Evolutionary conservation across 2,888 invertebrate species (phyloP), one percentile per base, ranked within the genome.

Genomic region (Eumerus sabulonum): DNA sequence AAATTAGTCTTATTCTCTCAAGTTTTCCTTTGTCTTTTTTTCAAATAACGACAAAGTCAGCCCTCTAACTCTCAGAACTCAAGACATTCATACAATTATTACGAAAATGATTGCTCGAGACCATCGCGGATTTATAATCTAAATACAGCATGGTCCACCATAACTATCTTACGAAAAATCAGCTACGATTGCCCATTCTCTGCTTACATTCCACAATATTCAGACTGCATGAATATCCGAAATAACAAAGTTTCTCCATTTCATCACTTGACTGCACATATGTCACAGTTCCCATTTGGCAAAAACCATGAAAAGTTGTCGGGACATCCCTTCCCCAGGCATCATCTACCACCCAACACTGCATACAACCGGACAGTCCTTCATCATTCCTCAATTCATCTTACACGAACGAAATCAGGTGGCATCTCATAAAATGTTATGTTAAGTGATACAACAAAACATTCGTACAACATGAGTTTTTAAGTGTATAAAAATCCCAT

Each of bases 401-500:
- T 76, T 70, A 57, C 19, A 63, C 18, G 42, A 12, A 35, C 57
- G 57, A 77, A 77, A 77, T 77, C 77, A 77, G 77, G 77, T 77
- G 77, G 72, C 53, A 27, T 68, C 77, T 77, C 67, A 77, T 72
- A 77, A 72, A 77, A 77, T 77, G 67, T 72, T 63, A 77, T 68
- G 77, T 67, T 72, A 72, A 77, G 77, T 72, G 72, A 77, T 77
- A 77, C 64, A 74, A 70, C 59, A 79, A 36, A 72, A 77, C 72
- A 72, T 79, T 63, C 59, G 70, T 70, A 73, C 74, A 73, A 79
- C 74, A 79, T 79, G 68, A 79, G 68, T 74, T 73, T 27, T 70
- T 79, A 79, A 73, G 79, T 74, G 73, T 70, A 70, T 74, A 64
- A 70, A 79, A 79, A 70, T 64, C 74, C 79, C 79, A 73, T 79